Evolutionary conservation across 2,888 invertebrate species (phyloP), one percentile per base, ranked within the genome.

Genomic region (Ectemnius lituratus): DNA sequence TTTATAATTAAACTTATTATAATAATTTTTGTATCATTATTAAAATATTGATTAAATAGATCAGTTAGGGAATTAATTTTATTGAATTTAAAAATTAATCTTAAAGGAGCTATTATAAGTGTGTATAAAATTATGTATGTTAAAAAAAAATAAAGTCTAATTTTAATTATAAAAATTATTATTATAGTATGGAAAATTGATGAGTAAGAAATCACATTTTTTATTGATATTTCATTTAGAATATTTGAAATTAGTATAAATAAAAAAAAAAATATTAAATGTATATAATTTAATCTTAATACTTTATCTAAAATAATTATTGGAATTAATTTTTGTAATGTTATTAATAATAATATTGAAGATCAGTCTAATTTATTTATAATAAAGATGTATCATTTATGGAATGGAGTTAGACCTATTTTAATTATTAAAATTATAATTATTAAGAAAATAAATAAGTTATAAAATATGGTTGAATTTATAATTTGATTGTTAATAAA

Each of bases 291-390:
- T 1, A 37, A 3, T 6, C 4, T 16, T 52, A 52, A 52, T 4
- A 52, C n/a, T 4, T 52, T 52, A 1, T 52, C 16, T 52, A 52
- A 52, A 16, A 52, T 3, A 52, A 52, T 52, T 52, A 52, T 4
- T 1, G 52, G 52, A 52, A 52, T 52, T 11, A 52, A 14, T 52
- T 52, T 52, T 52, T 52, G 52, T 4, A 52, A 1, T 3, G 52
- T 52, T 52, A 16, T 52, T 52, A 52, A 14, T 52, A 52, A 52
- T 1, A 52, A 5, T 16, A 52, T 52, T 4, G 52, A 52, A 4
- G 6, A 1, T 52, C 52, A 52, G 5, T 52, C 16, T 52, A 52
- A 16, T 16, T 59, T 60, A 69, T 92, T 91, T 91, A 84, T 82
- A 77, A 80, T 1, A 16, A 16, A 16, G 0, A 52, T 3, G 16